Evolutionary conservation across 2,888 invertebrate genomes (phyloP).

Genomic region (Volucella inflata): DNA sequence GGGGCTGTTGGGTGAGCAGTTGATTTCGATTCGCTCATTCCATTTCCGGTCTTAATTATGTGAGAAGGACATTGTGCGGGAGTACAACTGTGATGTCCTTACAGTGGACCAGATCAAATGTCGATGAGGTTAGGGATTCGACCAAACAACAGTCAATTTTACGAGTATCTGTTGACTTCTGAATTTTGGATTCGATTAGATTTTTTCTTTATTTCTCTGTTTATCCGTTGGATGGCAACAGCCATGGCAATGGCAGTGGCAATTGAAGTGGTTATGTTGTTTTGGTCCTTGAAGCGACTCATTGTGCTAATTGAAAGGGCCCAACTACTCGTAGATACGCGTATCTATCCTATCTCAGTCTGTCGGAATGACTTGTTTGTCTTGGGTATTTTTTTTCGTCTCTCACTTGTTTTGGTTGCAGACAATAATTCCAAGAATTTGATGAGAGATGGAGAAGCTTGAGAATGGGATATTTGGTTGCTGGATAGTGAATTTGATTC

Average conservation of each 20-base stretch:
- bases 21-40: not conserved
- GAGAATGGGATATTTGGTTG: not conserved
- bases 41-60: conserved; percentile 6
- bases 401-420: no score
- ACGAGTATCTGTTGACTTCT: conserved; percentile 42
- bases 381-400: not conserved
- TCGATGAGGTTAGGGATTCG: not conserved
- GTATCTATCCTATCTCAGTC: not conserved
- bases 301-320: conserved; percentile 47
- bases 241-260: no score
- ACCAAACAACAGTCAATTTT: not conserved
- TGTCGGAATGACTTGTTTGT: not conserved
- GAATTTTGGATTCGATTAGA: conserved; percentile 37
- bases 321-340: not conserved
- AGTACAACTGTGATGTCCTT: not conserved
- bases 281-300: conserved; percentile 22
- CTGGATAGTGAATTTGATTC: conserved; percentile 28
- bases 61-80: conserved; percentile 16
- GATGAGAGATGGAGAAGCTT: not conserved
- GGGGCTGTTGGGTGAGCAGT: no score
- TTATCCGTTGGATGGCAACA: not conserved
- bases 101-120: conserved; percentile 12
- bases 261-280: not conserved
- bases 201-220: conserved; percentile 29
- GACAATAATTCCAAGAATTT: no score